Conservation (phyloP, 2,113 vertebrate species). For the Sebastes fasciatus region DNA sequence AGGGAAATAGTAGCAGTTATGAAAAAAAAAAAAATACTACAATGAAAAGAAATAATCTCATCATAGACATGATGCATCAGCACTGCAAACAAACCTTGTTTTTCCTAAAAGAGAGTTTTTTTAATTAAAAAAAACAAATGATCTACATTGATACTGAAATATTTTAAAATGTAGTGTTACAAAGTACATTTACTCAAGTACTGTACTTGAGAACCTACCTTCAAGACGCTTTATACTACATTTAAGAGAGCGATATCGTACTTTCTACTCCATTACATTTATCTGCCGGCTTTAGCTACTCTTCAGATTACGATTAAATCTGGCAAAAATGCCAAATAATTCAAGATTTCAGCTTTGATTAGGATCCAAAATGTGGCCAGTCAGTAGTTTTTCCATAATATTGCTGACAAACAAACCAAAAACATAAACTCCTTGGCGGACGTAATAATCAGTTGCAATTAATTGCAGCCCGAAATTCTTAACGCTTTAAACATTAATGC, state of each 20-base stretch:
- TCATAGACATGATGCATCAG: slow-evolving; percentile 18
- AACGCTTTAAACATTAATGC: no score
- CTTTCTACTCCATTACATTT: neutral
- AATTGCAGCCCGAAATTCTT: no score
- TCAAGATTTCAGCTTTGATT: neutral
- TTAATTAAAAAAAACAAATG: neutral
- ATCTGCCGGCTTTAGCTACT: no score
- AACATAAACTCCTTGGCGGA: no score
- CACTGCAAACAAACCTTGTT: slow-evolving; percentile 38
- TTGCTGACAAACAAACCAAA: no score
- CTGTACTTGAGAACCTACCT: neutral
- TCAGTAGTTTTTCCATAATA: no score
- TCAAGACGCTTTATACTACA: neutral
- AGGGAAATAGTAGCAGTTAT: slow-evolving; percentile 71
- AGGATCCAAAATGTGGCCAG: no score
- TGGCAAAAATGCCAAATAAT: neutral
- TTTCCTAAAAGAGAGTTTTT: neutral
- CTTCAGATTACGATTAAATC: no score
- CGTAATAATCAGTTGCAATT: no score
- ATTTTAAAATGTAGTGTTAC: neutral
- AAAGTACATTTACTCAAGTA: neutral
- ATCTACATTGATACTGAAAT: no score
- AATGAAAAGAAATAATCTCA: slow-evolving; percentile 44
- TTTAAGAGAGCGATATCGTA: neutral
- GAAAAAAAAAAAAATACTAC: slow-evolving; percentile 26